phyloP scores from a whole-genome alignment of 2,797 vertebrate genomes.

The Tenualosa ilisha region DNA sequence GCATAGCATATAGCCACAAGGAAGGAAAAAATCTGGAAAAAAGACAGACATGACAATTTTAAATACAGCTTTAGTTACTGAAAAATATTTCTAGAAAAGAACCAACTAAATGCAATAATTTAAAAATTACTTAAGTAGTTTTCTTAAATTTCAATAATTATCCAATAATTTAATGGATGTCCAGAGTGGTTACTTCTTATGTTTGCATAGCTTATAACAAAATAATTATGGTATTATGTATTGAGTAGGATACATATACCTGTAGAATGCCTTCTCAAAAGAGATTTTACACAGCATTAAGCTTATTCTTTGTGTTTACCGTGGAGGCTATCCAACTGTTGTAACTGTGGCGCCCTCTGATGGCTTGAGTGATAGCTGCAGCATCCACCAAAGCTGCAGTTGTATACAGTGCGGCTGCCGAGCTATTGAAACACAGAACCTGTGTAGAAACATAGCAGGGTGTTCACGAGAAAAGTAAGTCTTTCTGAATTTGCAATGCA shows the following conservation, averaged over 20 bases:
- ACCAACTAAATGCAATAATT: background rate
- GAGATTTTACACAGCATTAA: no score
- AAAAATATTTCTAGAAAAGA: background rate
- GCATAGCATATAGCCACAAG: conserved; percentile 85
- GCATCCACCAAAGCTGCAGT: conserved; percentile 81
- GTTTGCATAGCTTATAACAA: no score
- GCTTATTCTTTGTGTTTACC: conserved; percentile 66
- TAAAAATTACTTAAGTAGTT: no score
- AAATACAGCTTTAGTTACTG: background rate
- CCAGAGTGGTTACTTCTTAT: no score
- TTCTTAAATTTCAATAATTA: no score
- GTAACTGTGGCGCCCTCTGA: conserved; percentile 81
- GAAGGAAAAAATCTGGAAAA: conserved; percentile 69
- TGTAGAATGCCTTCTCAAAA: no score
- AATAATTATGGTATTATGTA: no score
- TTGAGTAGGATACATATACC: no score
- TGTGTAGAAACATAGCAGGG: conserved; percentile 50
- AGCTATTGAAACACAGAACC: conserved; percentile 83
- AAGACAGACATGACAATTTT: conserved; percentile 6
- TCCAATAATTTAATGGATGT: no score
- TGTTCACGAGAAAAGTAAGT: no score
- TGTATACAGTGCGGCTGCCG: conserved; percentile 83
- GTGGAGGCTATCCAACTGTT: conserved; percentile 90
- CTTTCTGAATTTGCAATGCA: no score
- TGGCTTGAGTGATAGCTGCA: conserved; percentile 73